These are phyloP conservation scores for Asteroscopus sphinx DNA, from an alignment of 2,888 invertebrate genomes.

Conservation along the genomic window DNA sequence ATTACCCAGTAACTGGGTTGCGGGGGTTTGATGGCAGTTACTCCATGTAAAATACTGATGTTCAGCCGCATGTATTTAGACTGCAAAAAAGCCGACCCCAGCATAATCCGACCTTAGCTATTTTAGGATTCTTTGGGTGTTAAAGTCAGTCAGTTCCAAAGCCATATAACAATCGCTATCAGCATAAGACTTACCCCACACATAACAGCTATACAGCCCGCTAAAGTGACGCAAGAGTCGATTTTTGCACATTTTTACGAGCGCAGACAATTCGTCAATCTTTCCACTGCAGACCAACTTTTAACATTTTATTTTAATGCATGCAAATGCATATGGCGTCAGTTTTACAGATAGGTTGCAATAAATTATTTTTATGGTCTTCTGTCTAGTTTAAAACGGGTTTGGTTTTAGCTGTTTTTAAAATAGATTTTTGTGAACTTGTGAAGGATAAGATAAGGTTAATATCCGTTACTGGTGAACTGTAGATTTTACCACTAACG, in stretches of 20 bases:
- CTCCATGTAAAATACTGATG: too few species aligned
- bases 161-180: not conserved
- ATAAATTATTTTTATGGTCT: constrained; percentile 30
- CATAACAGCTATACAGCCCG: constrained; percentile 44
- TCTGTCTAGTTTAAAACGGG: constrained; percentile 11
- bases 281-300: constrained; percentile 24
- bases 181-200: constrained; percentile 46
- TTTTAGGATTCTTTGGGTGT: too few species aligned
- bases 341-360: constrained; percentile 15
- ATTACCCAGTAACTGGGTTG: too few species aligned
- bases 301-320: constrained; percentile 50
- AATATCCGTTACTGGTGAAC: too few species aligned
- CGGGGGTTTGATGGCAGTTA: too few species aligned
- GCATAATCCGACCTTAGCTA: too few species aligned
- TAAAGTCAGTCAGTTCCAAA: too few species aligned
- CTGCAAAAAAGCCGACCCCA: too few species aligned
- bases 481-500: not conserved
- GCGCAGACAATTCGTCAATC: constrained; percentile 59
- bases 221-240: constrained; percentile 75
- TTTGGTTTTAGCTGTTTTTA: constrained; percentile 13
- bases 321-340: constrained; percentile 49
- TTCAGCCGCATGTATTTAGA: too few species aligned
- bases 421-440: constrained; percentile 6
- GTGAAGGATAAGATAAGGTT: constrained; percentile 11
- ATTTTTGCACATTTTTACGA: constrained; percentile 81